These are phyloP conservation scores for Schizopygopsis pylzovi DNA, from an alignment of 2,797 vertebrate species.

Conservation along the genomic window DNA sequence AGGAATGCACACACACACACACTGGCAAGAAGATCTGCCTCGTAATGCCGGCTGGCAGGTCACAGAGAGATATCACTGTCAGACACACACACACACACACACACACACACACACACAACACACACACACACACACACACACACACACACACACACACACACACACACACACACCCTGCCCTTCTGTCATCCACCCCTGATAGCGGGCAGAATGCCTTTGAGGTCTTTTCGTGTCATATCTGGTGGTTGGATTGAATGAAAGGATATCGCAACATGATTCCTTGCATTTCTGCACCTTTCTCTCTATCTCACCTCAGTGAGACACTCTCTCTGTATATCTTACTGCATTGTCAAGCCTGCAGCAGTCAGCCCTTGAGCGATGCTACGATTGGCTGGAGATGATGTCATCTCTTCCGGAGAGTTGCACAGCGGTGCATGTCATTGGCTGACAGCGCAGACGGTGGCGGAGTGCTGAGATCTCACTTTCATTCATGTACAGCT, in stretches of 20 bases:
- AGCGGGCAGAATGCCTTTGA: conserved; percentile 55
- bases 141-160: conserved; percentile 52
- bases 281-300: conserved; percentile 20
- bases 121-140: conserved; percentile 19
- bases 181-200: conserved; percentile 47
- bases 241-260: conserved; percentile 47
- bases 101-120: neutral
- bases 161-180: conserved; percentile 50
- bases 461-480: conserved; percentile 84
- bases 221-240: conserved; percentile 48
- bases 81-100: conserved; percentile 19
- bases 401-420: conserved; percentile 91
- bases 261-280: conserved; percentile 39
- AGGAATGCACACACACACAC: conserved; percentile 19
- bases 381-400: conserved; percentile 91
- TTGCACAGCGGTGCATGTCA: conserved; percentile 74
- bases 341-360: conserved; percentile 77
- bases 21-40: conserved; percentile 25
- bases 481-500: conserved; percentile 90
- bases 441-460: conserved; percentile 85
- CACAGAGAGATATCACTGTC: conserved; percentile 43
- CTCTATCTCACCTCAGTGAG: conserved; percentile 41
- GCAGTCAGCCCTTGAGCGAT: conserved; percentile 78
- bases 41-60: conserved; percentile 40
- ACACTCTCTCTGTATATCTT: conserved; percentile 27